Conservation (phyloP, 2,888 invertebrate genomes). For the Helobdella robusta region DNA sequence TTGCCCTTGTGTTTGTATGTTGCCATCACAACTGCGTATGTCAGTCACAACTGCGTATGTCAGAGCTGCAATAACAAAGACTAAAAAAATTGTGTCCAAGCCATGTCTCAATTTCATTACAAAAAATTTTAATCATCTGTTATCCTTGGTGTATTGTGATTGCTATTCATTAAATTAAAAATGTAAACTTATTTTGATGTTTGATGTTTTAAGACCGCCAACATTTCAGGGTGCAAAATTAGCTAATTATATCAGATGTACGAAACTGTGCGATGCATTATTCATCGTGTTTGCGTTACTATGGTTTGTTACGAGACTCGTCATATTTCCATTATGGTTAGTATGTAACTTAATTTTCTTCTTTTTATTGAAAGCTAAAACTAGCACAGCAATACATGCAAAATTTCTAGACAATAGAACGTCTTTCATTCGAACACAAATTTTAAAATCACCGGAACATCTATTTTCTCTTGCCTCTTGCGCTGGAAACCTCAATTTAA, state of each 20-base stretch:
- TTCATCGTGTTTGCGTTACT: slow-evolving; percentile 78
- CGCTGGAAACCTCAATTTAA: no score
- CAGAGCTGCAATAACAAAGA: no score
- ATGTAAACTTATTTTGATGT: not conserved
- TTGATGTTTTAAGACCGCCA: slow-evolving; percentile 7
- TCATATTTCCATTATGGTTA: slow-evolving; percentile 67
- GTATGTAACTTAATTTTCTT: slow-evolving; percentile 31
- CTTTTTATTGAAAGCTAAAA: not conserved
- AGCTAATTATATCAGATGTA: slow-evolving; percentile 81
- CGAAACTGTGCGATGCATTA: slow-evolving; percentile 73
- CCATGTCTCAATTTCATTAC: no score
- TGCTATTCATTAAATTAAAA: not conserved
- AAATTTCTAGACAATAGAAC: no score
- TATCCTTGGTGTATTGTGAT: not conserved
- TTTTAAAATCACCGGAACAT: no score
- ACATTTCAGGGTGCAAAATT: slow-evolving; percentile 72
- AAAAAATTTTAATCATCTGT: not conserved
- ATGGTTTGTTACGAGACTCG: slow-evolving; percentile 82
- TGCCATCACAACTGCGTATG: no score
- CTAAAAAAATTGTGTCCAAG: no score
- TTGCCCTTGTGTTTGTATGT: no score
- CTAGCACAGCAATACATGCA: no score
- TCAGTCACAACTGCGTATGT: no score
- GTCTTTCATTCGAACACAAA: no score
- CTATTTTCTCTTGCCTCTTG: no score